Percentiles rank a stretch among this genome's conserved stretches.
phyloP scores from a whole-genome alignment of 2,113 vertebrate species.

The Calidris pygmaea region DNA sequence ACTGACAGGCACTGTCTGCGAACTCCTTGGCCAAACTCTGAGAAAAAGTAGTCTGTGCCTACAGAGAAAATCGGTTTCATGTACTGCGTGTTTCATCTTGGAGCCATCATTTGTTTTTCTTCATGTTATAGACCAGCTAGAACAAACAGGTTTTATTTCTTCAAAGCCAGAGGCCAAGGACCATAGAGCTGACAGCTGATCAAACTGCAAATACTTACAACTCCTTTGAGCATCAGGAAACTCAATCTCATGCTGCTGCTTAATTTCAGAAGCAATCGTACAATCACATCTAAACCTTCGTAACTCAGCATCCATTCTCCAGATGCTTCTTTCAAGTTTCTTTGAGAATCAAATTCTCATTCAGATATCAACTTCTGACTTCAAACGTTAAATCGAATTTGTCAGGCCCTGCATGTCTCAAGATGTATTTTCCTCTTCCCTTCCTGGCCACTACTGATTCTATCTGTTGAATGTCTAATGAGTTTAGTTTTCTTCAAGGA shows the following conservation, averaged over 20 bases:
- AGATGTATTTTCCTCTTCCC: conserved; percentile 17
- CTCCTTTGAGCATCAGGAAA: conserved; percentile 26
- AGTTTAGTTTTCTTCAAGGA: conserved; percentile 42
- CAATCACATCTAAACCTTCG: conserved; percentile 16
- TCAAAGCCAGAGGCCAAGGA: conserved; percentile 46
- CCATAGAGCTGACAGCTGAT: background rate
- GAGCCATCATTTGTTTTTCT: conserved; percentile 45
- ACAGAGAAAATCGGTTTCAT: conserved; percentile 20
- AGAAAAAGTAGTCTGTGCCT: conserved; percentile 45
- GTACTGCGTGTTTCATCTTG: conserved; percentile 36
- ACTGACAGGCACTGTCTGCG: conserved; percentile 61
- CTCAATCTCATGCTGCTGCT: conserved; percentile 27
- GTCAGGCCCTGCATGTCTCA: conserved; percentile 15
- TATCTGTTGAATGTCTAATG: conserved; percentile 50
- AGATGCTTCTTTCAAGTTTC: conserved; percentile 27
- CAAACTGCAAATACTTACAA: conserved; percentile 32
- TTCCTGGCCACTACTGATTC: conserved; percentile 12
- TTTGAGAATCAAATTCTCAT: conserved; percentile 52
- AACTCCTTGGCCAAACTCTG: conserved; percentile 48
- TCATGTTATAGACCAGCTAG: conserved; percentile 1
- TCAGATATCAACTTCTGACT: conserved; percentile 45
- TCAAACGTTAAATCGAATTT: conserved; percentile 35
- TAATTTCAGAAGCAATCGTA: conserved; percentile 3
- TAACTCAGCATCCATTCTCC: conserved; percentile 31
- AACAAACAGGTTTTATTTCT: conserved; percentile 52